Percentiles rank a stretch among this genome's conserved stretches.
Conservation (phyloP, 2,888 invertebrate species). For the Meloe dianella region DNA sequence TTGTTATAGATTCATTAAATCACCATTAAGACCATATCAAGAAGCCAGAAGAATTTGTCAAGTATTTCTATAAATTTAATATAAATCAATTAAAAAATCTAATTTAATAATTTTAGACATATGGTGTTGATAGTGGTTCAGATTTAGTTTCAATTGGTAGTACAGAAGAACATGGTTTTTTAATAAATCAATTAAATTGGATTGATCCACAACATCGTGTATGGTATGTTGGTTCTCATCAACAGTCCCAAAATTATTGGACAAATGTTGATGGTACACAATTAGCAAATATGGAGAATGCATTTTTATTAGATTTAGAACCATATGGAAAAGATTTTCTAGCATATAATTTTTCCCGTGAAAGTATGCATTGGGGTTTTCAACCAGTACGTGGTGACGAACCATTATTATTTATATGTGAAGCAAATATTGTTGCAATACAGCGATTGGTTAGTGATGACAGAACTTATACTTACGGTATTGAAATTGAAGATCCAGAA, state of each 20-base stretch:
- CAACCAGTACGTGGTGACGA: constrained; percentile 81
- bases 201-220: constrained; percentile 84
- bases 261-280: constrained; percentile 85
- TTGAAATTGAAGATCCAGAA: constrained; percentile 79
- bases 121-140: constrained; percentile 65
- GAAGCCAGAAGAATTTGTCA: constrained; percentile 85
- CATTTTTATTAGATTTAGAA: constrained; percentile 74
- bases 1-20: constrained; percentile 90
- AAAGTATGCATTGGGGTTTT: constrained; percentile 82
- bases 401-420: constrained; percentile 83
- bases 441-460: constrained; percentile 75
- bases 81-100: neutral
- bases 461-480: constrained; percentile 84
- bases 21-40: constrained; percentile 78
- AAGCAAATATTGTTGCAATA: constrained; percentile 77
- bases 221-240: constrained; percentile 86
- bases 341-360: constrained; percentile 77
- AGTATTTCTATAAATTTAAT: constrained; percentile 45
- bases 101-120: constrained; percentile 62
- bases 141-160: constrained; percentile 81
- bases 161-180: constrained; percentile 86
- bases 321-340: constrained; percentile 73
- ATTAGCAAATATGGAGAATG: constrained; percentile 78
- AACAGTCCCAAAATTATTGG: constrained; percentile 78
- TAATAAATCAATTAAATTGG: constrained; percentile 79